Conservation (phyloP, 2,888 invertebrate genomes). For the Leptinotarsa peninsularis region DNA sequence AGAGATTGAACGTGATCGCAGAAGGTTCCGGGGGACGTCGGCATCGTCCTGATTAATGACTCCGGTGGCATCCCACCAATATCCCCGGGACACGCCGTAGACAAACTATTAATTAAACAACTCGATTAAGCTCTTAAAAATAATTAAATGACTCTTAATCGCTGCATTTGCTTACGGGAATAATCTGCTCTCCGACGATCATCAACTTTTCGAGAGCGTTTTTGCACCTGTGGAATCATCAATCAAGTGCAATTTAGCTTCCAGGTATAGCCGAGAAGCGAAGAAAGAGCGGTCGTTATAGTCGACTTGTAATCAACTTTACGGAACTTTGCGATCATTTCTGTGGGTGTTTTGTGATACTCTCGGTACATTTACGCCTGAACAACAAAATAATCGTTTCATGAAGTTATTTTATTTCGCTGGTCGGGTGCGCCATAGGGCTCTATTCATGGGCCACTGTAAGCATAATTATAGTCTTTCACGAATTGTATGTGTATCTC, state of each 20-base stretch:
- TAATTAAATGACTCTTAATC: conserved; percentile 61
- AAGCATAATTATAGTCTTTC: no score
- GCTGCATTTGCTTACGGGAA: conserved; percentile 47
- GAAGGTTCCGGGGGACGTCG: conserved; percentile 53
- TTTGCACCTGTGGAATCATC: conserved; percentile 25
- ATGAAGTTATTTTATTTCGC: no score
- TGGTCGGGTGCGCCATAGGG: no score
- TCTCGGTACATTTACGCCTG: not conserved
- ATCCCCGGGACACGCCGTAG: conserved; percentile 55
- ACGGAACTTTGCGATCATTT: not conserved
- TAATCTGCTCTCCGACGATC: conserved; percentile 37
- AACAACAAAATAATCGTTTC: no score
- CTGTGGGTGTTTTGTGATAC: not conserved
- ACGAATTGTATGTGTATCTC: no score
- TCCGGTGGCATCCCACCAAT: conserved; percentile 59
- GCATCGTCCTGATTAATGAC: conserved; percentile 60
- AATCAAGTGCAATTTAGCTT: conserved; percentile 29
- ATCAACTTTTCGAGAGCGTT: conserved; percentile 37
- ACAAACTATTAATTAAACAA: conserved; percentile 61
- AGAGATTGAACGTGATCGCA: conserved; percentile 52
- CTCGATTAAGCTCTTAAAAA: conserved; percentile 60
- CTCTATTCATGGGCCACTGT: no score
- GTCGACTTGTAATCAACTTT: conserved; percentile 15
- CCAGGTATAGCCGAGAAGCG: not conserved
- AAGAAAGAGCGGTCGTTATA: conserved; percentile 1